Base-by-base conservation (phyloP, 2,797 vertebrate species). In the Hephaestus fuliginosus region DNA sequence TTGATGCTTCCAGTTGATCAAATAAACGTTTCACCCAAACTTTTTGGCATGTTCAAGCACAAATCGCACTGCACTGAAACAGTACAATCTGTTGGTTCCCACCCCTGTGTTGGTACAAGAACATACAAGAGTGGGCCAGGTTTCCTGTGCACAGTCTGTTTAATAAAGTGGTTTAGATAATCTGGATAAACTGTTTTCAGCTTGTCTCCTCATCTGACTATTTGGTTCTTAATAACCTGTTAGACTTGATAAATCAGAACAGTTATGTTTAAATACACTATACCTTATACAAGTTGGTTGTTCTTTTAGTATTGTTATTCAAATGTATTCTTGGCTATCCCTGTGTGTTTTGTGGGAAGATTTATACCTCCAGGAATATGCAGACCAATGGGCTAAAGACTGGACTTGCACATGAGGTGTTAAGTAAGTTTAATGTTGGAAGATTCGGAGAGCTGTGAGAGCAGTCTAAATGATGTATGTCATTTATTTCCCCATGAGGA, bases 401-500 rank as follows among this genome's bases (percentile, higher is more conserved):
- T 28, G n/a, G 68, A 74, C 41, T 41, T 30, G 20, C 70, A n/a
- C 33, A 13, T 52, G n/a, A 57, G 41, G 25, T 65, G 51, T 30
- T 39, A 10, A 25, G 25, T 46, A 9, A 17, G 18, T 46, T 36
- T n/a, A 66, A 76, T 46, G 43, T 81, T 44, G 41, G 66, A 58
- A 65, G 49, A 74, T 60, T 78, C 30, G 5, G 22, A 49, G 65
- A 52, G 13, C 49, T 25, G 55, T 57, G 36, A 71, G 60, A 74
- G 12, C 55, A 41, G 36, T 74, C 56, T 66, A 64, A 78, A 57
- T 82, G 62, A 64, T 63, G n/a, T 61, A 76, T 74, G 76, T 69
- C n/a, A 63, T 75, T 58, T 73, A 41, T 79, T 82, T 80, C 74
- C 58, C 64, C 22, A 28, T 81, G 74, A 84, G 64, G 57, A 83